phyloP scores from a whole-genome alignment of 2,797 vertebrate genomes.

The Zalophus californianus region DNA sequence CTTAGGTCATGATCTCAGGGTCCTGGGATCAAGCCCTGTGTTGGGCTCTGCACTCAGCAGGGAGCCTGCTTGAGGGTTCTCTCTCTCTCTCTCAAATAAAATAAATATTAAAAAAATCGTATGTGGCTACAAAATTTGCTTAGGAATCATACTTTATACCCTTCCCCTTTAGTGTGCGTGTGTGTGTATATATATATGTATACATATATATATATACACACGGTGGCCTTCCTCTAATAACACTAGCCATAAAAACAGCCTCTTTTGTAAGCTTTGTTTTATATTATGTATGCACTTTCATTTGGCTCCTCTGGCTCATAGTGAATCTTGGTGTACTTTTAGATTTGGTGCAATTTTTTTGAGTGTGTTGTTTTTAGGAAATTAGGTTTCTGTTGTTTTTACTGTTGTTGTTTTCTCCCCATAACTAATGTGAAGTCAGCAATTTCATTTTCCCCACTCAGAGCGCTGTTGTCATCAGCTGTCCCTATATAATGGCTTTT shows the following conservation, averaged over 20 bases:
- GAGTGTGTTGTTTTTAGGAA: conserved; percentile 77
- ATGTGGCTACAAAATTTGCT: neutral
- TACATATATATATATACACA: too few species aligned
- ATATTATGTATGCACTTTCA: conserved; percentile 58
- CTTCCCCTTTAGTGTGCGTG: neutral
- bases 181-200: neutral
- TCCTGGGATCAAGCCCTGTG: neutral
- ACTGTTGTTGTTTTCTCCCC: conserved; percentile 71
- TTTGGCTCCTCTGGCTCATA: conserved; percentile 71
- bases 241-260: neutral
- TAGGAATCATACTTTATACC: conserved; percentile 42
- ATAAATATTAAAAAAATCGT: neutral
- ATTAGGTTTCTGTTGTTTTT: conserved; percentile 26
- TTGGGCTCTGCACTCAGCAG: neutral
- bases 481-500: conserved; percentile 85
- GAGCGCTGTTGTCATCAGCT: conserved; percentile 82
- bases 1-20: neutral
- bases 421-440: conserved; percentile 85
- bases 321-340: conserved; percentile 83
- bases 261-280: conserved; percentile 66
- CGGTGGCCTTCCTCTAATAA: conserved; percentile 21
- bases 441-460: conserved; percentile 81
- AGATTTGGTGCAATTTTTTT: conserved; percentile 75
- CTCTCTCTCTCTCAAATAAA: neutral
- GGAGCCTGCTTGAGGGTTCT: neutral